Evolutionary conservation across 2,888 invertebrate genomes (phyloP).

Genomic region (Eumacrocentrus americanus): DNA sequence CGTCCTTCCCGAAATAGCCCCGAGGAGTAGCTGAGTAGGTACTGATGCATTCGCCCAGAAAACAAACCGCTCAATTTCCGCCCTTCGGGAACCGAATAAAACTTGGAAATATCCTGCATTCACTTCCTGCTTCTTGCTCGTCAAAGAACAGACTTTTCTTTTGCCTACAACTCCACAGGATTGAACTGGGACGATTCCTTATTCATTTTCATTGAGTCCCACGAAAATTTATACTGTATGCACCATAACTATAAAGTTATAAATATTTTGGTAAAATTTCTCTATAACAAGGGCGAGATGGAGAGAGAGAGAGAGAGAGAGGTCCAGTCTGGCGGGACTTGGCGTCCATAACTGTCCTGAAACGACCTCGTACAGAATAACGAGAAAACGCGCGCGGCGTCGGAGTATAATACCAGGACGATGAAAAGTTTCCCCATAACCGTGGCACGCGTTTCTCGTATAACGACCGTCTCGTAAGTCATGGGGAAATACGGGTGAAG

Average conservation of each 20-base stretch:
- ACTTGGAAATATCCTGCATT: constrained; percentile 9
- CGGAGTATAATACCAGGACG: constrained; percentile 6
- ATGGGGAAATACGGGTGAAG: background rate
- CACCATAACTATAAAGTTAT: background rate
- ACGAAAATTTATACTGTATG: background rate
- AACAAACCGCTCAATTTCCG: constrained; percentile 10
- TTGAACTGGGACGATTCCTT: background rate
- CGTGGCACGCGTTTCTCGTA: constrained; percentile 6
- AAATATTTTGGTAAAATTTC: background rate
- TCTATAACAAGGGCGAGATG: background rate
- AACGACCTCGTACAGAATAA: constrained; percentile 15
- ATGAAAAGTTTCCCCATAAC: constrained; percentile 25
- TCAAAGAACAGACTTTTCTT: background rate
- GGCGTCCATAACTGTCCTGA: constrained; percentile 4
- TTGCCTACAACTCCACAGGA: background rate
- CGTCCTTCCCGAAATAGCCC: constrained; percentile 23
- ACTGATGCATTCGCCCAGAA: constrained; percentile 17
- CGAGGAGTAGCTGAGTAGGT: constrained; percentile 2
- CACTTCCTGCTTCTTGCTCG: background rate
- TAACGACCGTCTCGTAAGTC: constrained; percentile 12
- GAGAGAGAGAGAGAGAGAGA: background rate
- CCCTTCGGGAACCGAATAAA: constrained; percentile 13
- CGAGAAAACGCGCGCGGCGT: constrained; percentile 18
- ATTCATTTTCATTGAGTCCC: background rate
- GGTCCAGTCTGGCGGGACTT: constrained; percentile 13